Evolutionary conservation across 2,888 invertebrate species (phyloP).

Genomic region (Melanostoma mellinum): DNA sequence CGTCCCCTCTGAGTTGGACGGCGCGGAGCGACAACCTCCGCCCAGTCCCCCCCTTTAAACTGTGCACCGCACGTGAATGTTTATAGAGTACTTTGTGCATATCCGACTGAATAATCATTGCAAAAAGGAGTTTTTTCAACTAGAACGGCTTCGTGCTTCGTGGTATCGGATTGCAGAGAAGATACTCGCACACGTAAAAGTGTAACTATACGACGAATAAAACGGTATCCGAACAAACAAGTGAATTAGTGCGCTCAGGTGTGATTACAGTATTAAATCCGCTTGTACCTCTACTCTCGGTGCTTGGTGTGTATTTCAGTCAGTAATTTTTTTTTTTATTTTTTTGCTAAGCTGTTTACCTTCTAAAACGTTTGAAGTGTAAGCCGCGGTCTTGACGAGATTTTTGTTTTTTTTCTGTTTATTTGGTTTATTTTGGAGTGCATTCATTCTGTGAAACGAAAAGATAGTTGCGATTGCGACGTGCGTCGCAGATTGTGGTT

Average conservation of each 20-base stretch:
- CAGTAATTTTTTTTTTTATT: background rate
- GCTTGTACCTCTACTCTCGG: constrained; percentile 28
- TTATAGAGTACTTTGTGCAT: constrained; percentile 67
- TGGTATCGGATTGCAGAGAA: constrained; percentile 67
- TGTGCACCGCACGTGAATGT: constrained; percentile 30
- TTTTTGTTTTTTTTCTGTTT: constrained; percentile 15
- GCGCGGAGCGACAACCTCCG: background rate
- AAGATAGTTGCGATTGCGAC: constrained; percentile 32
- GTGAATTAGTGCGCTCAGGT: constrained; percentile 73
- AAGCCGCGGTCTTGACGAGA: constrained; percentile 65
- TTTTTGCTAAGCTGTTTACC: constrained; percentile 62
- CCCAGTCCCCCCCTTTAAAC: constrained; percentile 15
- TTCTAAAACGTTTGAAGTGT: constrained; percentile 64
- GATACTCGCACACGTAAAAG: constrained; percentile 21
- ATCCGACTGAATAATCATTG: constrained; percentile 71
- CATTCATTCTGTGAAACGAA: constrained; percentile 22
- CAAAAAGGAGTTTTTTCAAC: constrained; percentile 71
- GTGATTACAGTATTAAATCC: constrained; percentile 69
- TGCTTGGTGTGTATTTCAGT: constrained; percentile 60
- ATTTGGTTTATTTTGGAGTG: constrained; percentile 18
- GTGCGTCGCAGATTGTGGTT: constrained; percentile 21
- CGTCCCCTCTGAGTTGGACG: constrained; percentile 7
- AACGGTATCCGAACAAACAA: constrained; percentile 63
- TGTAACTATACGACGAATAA: constrained; percentile 23
- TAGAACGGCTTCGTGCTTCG: constrained; percentile 64